These are phyloP conservation scores for Pelodytes ibericus DNA, from an alignment of 2,797 vertebrate genomes.

Conservation along the genomic window DNA sequence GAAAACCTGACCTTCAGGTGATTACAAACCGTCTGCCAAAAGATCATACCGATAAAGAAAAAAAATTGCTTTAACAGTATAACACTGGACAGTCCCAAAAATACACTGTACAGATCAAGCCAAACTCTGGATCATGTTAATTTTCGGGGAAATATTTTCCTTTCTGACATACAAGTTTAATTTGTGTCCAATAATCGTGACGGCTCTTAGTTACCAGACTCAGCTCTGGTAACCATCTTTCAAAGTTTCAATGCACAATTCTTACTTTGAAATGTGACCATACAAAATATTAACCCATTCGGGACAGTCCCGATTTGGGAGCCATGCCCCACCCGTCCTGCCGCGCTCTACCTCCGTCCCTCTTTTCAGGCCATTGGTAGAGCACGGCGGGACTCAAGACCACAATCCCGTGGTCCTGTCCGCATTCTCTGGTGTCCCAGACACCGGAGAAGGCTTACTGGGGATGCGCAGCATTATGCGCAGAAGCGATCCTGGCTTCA, in stretches of 20 bases:
- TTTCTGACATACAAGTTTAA: slow-evolving; percentile 1
- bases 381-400: too few species aligned
- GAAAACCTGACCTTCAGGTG: slow-evolving; percentile 62
- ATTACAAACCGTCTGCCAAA: slow-evolving; percentile 11
- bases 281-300: slow-evolving; percentile 24
- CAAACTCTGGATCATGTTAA: slow-evolving; percentile 1
- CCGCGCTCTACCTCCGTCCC: too few species aligned
- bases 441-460: too few species aligned
- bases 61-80: slow-evolving; percentile 56
- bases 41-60: slow-evolving; percentile 22
- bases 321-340: too few species aligned
- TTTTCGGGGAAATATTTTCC: slow-evolving; percentile 18
- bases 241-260: slow-evolving; percentile 62
- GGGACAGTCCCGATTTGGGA: too few species aligned
- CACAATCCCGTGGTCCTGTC: too few species aligned
- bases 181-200: slow-evolving; percentile 24
- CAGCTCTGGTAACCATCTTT: slow-evolving; percentile 61
- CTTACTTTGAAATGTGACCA: slow-evolving; percentile 66
- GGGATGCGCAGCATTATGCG: too few species aligned
- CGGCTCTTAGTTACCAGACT: slow-evolving; percentile 5
- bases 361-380: too few species aligned
- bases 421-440: too few species aligned
- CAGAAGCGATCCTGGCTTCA: too few species aligned
- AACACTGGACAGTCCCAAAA: slow-evolving; percentile 29
- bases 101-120: slow-evolving; percentile 45